These are phyloP conservation scores for Lepidurus couesii DNA, from an alignment of 1,140 invertebrate species.

Conservation along the genomic window DNA sequence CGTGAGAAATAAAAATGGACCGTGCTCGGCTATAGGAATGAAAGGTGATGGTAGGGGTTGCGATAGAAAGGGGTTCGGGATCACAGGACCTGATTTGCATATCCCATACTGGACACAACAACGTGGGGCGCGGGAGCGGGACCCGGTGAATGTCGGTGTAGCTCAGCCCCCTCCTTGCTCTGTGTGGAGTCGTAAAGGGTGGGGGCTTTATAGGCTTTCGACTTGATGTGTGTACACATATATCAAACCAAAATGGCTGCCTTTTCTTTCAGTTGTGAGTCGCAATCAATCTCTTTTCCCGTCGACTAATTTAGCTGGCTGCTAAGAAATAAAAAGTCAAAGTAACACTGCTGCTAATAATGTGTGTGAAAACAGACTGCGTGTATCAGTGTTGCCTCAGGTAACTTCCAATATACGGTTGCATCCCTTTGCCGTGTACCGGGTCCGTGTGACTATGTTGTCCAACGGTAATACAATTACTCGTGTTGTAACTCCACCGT, in stretches of 20 bases:
- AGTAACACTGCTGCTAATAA: not conserved
- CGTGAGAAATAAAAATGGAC: constrained; percentile 22
- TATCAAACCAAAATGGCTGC: constrained; percentile 7
- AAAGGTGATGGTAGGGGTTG: constrained; percentile 1
- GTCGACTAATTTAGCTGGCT: not conserved
- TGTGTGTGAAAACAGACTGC: too few relatives aligned
- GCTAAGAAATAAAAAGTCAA: not conserved
- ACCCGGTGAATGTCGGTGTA: not conserved
- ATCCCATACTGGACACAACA: constrained; percentile 10
- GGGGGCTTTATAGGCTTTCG: not conserved
- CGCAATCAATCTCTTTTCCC: not conserved
- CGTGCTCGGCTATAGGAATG: not conserved
- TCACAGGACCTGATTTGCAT: constrained; percentile 18
- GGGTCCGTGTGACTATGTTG: too few relatives aligned
- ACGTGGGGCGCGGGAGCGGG: not conserved
- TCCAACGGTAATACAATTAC: too few relatives aligned
- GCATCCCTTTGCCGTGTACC: too few relatives aligned
- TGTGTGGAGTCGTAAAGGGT: not conserved
- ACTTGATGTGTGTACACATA: not conserved
- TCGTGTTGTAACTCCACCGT: too few relatives aligned
- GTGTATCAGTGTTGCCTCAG: too few relatives aligned
- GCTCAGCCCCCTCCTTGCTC: not conserved
- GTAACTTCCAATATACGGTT: too few relatives aligned
- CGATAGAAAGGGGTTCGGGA: constrained; percentile 4
- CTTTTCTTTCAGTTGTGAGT: not conserved